phyloP scores from a whole-genome alignment of 2,888 invertebrate genomes.

The Panzeria rudis region DNA sequence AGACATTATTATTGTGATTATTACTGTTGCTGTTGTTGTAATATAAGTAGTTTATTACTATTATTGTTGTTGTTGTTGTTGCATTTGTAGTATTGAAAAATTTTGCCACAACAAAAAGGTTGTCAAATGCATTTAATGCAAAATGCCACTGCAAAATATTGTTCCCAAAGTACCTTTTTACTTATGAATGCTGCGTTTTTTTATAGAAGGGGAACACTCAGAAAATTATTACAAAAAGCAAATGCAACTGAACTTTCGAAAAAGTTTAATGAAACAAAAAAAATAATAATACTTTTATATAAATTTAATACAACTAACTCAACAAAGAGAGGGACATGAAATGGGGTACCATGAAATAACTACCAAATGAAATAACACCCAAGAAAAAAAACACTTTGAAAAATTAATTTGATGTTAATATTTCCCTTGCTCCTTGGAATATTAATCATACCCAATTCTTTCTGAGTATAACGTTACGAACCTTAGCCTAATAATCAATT shows the following conservation, averaged over 20 bases:
- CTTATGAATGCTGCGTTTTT: background rate
- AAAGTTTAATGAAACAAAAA: constrained; percentile 7
- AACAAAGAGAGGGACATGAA: background rate
- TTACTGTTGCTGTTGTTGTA: constrained; percentile 20
- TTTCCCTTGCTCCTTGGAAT: too few relatives aligned
- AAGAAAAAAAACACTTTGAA: too few relatives aligned
- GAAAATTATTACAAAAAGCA: constrained; percentile 18
- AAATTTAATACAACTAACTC: background rate
- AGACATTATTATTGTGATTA: constrained; percentile 55
- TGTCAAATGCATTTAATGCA: constrained; percentile 65
- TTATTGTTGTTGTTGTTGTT: constrained; percentile 37
- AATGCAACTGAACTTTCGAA: background rate
- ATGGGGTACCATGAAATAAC: too few relatives aligned
- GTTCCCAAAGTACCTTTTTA: background rate
- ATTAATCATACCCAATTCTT: too few relatives aligned
- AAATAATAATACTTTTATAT: background rate
- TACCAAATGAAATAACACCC: too few relatives aligned
- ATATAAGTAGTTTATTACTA: constrained; percentile 21
- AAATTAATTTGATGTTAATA: too few relatives aligned
- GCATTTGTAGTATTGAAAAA: constrained; percentile 38
- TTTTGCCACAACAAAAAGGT: constrained; percentile 33
- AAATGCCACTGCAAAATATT: constrained; percentile 69
- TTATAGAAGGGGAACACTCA: background rate
- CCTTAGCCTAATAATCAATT: too few relatives aligned
- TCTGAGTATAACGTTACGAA: too few relatives aligned